Evolutionary conservation across 37 sponge, comb jelly and placozoan genomes (phyloP), one percentile per base, ranked within the genome.

Genomic region (Cliona cf. orientalis): DNA sequence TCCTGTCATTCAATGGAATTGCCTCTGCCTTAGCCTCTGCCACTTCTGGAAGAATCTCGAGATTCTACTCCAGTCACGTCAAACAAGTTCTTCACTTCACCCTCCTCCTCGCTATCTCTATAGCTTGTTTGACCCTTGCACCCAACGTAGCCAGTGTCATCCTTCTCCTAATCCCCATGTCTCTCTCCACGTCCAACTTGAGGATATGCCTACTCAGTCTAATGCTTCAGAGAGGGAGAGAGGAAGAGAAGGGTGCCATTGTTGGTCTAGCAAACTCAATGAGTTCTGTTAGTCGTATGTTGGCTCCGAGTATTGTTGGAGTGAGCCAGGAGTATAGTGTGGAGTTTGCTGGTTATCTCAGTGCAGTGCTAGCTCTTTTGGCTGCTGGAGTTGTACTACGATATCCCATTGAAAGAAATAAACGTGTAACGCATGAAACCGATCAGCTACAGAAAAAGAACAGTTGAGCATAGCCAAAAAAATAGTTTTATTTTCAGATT

Each of bases 221-320:
- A 6, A 28, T 55, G 23, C 67, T 94, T 5, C 21, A 46, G 22
- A 38, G 79, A 28, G 95, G 71, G 61, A 53, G 55, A n/a, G 68
- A 63, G 43, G 72, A 78, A n/a, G 86, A 94, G 61, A 70, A 46
- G 25, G 95, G 95, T 26, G 89, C 72, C 9, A 59, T 94, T 23
- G 77, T 94, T 25, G 95, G 95, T n/a, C 58, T 94, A 31, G 59
- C 58, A 3, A 53, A 84, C n/a, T 83, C 95, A 1, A 69, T 87
- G 31, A 49, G 73, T 21, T 87, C 95, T 0, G 43, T 94, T 12
- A 59, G 82, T 31, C 84, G 95, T 19, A 91, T 78, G 59, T 22
- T 94, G 32, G 72, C 79, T 36, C 95, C 95, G 1, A 58, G 26
- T 21, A 21, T 94, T 26, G 89, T 74, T 49, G 95, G 95, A 26